These are phyloP conservation scores for Nylanderia fulva DNA, from an alignment of 1,140 invertebrate genomes.

Conservation along the genomic window DNA sequence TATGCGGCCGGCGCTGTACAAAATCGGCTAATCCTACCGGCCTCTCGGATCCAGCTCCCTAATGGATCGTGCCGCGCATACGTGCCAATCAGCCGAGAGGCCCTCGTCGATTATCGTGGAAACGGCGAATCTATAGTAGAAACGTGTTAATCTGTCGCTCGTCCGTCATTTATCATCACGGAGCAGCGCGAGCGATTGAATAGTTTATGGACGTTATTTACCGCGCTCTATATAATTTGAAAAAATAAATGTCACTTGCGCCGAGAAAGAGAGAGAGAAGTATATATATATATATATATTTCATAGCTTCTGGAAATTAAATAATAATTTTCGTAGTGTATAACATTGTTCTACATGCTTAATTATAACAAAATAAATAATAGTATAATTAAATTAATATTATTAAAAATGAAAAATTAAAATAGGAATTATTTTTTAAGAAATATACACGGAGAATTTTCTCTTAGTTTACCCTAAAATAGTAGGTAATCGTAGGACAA, in stretches of 20 bases:
- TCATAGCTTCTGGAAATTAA: neutral
- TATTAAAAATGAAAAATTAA: too few relatives aligned
- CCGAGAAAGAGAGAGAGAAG: too few relatives aligned
- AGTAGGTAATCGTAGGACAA: too few relatives aligned
- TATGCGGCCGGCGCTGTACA: slow-evolving; percentile 76
- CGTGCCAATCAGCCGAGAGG: slow-evolving; percentile 67
- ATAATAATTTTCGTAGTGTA: neutral
- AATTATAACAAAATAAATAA: too few relatives aligned
- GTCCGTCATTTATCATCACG: slow-evolving; percentile 52
- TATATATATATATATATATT: too few relatives aligned
- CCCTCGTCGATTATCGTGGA: slow-evolving; percentile 55
- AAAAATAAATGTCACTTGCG: neutral
- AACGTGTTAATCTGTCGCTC: slow-evolving; percentile 59
- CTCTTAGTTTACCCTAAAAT: too few relatives aligned
- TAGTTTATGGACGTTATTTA: slow-evolving; percentile 43
- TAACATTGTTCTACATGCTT: too few relatives aligned
- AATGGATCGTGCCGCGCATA: slow-evolving; percentile 72
- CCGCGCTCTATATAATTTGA: slow-evolving; percentile 10
- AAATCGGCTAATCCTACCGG: slow-evolving; percentile 71
- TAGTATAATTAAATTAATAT: too few relatives aligned
- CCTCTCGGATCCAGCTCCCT: slow-evolving; percentile 69
- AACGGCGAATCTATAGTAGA: slow-evolving; percentile 53
- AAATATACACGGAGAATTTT: too few relatives aligned
- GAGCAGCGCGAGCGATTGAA: slow-evolving; percentile 39
- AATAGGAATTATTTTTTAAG: too few relatives aligned